phyloP scores from a whole-genome alignment of 2,797 vertebrate genomes.

The Sitta carolinensis region DNA sequence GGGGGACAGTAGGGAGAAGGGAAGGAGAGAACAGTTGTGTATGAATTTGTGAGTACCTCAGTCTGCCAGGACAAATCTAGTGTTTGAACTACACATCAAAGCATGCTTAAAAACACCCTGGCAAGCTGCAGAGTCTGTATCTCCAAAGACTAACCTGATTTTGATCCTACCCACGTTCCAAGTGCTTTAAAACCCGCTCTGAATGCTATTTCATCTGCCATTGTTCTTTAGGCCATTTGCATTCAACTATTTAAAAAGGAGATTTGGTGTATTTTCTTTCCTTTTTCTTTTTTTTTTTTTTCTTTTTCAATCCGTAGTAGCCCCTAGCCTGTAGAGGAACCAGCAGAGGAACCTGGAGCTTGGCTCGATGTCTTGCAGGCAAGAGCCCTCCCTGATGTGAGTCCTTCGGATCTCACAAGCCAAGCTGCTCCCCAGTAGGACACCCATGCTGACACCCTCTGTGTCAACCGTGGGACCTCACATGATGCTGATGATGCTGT shows the following conservation, averaged over 20 bases:
- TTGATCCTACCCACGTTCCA: constrained; percentile 61
- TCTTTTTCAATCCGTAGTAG: constrained; percentile 12
- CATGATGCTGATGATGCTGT: background rate
- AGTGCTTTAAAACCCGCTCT: constrained; percentile 31
- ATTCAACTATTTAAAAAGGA: constrained; percentile 52
- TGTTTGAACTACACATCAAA: constrained; percentile 70
- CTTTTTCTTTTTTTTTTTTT: background rate
- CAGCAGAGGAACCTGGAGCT: background rate
- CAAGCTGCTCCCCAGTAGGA: background rate
- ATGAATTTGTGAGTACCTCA: constrained; percentile 47
- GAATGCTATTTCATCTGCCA: constrained; percentile 62
- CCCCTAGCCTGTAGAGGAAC: background rate
- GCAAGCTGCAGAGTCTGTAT: constrained; percentile 60
- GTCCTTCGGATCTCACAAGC: accelerated
- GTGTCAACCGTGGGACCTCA: background rate
- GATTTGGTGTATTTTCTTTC: constrained; percentile 53
- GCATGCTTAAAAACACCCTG: constrained; percentile 61
- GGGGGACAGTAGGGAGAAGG: constrained; percentile 50
- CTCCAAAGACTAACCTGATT: constrained; percentile 65
- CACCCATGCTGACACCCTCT: background rate
- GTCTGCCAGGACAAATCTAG: constrained; percentile 66
- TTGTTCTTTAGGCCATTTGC: constrained; percentile 66
- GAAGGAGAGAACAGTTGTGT: constrained; percentile 3
- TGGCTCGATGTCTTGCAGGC: background rate
- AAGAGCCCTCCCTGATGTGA: background rate